Conservation (phyloP, 2,113 vertebrate species). For the Pogona vitticeps region DNA sequence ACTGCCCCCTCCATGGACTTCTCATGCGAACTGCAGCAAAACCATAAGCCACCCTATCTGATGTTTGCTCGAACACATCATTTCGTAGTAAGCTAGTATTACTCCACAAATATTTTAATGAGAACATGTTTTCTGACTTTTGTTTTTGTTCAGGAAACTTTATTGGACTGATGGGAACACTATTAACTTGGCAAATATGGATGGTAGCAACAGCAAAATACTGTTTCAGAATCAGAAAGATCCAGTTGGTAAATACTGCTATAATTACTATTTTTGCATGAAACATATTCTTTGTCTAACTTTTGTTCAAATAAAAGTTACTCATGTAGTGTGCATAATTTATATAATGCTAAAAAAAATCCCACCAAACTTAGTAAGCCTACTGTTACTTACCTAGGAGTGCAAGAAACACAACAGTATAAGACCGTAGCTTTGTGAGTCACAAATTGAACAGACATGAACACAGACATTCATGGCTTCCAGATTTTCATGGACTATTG, state of each 20-base stretch:
- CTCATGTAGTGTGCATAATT: not conserved
- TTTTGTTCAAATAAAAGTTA: not conserved
- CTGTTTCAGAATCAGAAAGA: slow-evolving; percentile 96
- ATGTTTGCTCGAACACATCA: too few species aligned
- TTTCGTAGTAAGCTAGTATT: not conserved
- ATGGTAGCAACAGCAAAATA: slow-evolving; percentile 97
- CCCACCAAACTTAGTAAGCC: not conserved
- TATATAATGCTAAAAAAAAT: not conserved
- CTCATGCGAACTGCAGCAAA: not conserved
- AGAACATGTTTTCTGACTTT: not conserved
- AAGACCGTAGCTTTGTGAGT: not conserved
- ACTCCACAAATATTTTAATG: too few species aligned
- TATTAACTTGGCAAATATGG: slow-evolving; percentile 98
- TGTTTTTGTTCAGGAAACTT: slow-evolving; percentile 83
- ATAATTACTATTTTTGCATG: not conserved
- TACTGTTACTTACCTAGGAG: not conserved
- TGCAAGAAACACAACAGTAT: not conserved
- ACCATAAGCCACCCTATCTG: too few species aligned
- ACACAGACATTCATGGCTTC: not conserved
- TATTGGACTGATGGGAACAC: slow-evolving; percentile 98
- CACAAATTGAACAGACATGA: not conserved
- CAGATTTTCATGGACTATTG: not conserved
- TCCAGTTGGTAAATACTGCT: slow-evolving; percentile 86
- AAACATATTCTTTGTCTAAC: not conserved
- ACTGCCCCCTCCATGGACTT: too few species aligned